Percentiles rank a stretch among this genome's conserved stretches.
Evolutionary conservation across 2,113 vertebrate genomes (phyloP).

Genomic region (Coturnix japonica): DNA sequence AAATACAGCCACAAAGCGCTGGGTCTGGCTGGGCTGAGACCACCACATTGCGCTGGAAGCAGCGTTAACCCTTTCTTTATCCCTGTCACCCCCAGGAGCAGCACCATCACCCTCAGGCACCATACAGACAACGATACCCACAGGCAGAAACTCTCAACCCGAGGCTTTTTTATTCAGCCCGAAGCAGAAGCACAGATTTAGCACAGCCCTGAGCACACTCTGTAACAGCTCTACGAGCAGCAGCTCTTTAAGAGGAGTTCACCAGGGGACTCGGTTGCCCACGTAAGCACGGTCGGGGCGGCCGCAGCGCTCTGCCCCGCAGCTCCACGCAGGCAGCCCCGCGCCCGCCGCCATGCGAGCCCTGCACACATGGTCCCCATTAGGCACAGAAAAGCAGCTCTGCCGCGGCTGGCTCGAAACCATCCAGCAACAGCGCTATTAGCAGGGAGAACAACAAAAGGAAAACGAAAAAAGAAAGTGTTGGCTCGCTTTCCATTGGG

Average conservation of each 20-base stretch:
- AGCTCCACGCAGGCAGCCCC: neutral
- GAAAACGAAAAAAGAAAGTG: too few species aligned
- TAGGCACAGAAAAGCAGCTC: neutral
- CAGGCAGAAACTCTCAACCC: rapidly evolving
- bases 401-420: neutral
- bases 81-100: neutral
- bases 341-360: neutral
- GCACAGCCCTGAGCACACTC: rapidly evolving
- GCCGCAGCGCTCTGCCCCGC: neutral
- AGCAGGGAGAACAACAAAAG: neutral
- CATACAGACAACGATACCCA: neutral
- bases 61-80: rapidly evolving
- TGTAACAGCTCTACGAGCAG: rapidly evolving
- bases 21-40: rapidly evolving
- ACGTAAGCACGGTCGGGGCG: neutral
- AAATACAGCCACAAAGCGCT: rapidly evolving
- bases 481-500: neutral
- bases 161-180: neutral
- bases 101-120: neutral
- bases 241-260: neutral
- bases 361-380: slow-evolving; percentile 47
- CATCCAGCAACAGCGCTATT: neutral
- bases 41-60: rapidly evolving
- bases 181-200: rapidly evolving
- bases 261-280: rapidly evolving